Conservation (phyloP, 2,888 invertebrate genomes). For the Reticulitermes lucifugus region DNA sequence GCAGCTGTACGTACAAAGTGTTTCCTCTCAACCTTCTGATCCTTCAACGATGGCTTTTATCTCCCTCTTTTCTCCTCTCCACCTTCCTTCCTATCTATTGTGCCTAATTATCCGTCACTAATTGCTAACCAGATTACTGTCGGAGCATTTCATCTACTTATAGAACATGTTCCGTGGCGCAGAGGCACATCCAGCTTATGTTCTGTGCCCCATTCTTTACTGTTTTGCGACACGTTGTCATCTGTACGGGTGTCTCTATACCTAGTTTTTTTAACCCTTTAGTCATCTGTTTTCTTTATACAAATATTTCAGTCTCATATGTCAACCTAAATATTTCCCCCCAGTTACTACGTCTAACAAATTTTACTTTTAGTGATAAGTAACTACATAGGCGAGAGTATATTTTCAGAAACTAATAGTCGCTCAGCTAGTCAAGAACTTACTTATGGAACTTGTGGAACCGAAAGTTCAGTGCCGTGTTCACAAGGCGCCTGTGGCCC, state of each 20-base stretch:
- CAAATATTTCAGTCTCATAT: not conserved
- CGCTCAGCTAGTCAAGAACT: too few relatives aligned
- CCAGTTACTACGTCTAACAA: too few relatives aligned
- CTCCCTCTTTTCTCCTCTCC: not conserved
- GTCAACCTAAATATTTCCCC: not conserved
- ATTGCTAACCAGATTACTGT: constrained; percentile 35
- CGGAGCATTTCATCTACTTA: not conserved
- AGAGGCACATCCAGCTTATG: not conserved
- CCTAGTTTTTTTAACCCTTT: not conserved
- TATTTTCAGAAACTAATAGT: too few relatives aligned
- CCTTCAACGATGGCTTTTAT: not conserved
- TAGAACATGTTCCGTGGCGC: not conserved
- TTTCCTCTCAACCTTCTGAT: not conserved
- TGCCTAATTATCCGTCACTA: constrained; percentile 38
- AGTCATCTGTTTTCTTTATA: not conserved
- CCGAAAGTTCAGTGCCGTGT: too few relatives aligned
- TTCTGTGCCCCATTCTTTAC: not conserved
- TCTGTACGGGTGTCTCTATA: not conserved
- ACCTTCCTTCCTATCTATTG: not conserved
- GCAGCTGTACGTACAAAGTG: not conserved
- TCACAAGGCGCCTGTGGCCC: too few relatives aligned
- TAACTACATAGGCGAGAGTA: too few relatives aligned
- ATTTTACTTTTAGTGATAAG: too few relatives aligned
- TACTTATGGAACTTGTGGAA: too few relatives aligned
- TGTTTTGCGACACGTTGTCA: not conserved